Base-by-base conservation (phyloP, 2,797 vertebrate genomes). In the Sebastiscus tertius region DNA sequence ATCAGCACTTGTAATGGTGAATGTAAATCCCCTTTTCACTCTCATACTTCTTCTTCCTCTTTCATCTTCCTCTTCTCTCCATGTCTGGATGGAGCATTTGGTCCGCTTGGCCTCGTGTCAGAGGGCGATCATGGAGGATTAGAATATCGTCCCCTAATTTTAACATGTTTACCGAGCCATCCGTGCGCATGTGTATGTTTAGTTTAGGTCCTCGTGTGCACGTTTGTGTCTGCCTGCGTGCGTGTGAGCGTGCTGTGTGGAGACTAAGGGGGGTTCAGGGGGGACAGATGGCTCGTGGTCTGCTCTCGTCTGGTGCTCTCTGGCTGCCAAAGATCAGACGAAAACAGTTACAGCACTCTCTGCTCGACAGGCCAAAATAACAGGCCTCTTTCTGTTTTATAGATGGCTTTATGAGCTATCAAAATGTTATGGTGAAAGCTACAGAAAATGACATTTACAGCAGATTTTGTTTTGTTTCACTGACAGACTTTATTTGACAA, bases 201-300 rank as follows among this genome's bases (percentile, higher is more conserved):
- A 79, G 68, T 76, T 68, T 66, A 52, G 67, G 39, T 60, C 31
- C 31, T 71, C 70, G 75, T 59, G 69, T 66, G 64, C 18, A 34
- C 3, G 24, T 79, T 67, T 81, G 39, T 61, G 58, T 74, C 62
- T 55, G 79, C 10, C 42, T 49, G 42, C 2, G 31, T 69, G 61
- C 62, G 54, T 67, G 61, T 75, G 59, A n/a, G 72, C 14, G 11
- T 39, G 70, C 70, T 85, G 58, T 18, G 81, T 78, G 65, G 31
- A 78, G 77, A 64, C 74, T 54, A 73, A 46, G 62, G 87, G 86
- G 86, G 74, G 90, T 69, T 77, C 81, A 85, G 31, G 78, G 66
- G 77, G 88, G 91, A 93, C 94, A 95, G 94, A 95, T 95, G 94
- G 94, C 88, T 86, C 58, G 10, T 87, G 74, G 84, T 90, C 90